Evolutionary conservation across 2,888 invertebrate genomes (phyloP).

Genomic region (Phrixothrix hirtus): DNA sequence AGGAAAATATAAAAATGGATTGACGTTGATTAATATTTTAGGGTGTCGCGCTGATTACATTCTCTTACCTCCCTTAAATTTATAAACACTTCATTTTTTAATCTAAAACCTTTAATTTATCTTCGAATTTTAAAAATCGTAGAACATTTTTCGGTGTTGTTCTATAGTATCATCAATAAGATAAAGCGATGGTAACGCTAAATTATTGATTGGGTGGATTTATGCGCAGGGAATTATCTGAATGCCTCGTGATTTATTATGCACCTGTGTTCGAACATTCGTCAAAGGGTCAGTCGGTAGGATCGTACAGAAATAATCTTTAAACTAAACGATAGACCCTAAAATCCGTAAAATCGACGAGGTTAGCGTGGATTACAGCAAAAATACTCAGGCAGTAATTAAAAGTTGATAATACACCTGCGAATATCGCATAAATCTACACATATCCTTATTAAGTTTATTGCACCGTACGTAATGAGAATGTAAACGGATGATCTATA

Average conservation of each 20-base stretch:
- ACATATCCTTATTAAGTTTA: conserved; percentile 8
- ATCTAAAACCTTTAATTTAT: too few species aligned
- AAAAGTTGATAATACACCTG: conserved; percentile 15
- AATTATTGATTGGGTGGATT: conserved; percentile 18
- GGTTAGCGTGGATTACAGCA: not conserved
- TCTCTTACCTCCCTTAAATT: too few species aligned
- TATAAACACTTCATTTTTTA: too few species aligned
- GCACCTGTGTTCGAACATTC: conserved; percentile 43
- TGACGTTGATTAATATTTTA: too few species aligned
- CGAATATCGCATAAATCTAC: conserved; percentile 7
- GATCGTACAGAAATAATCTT: conserved; percentile 38
- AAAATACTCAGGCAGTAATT: conserved; percentile 23
- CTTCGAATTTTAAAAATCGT: too few species aligned
- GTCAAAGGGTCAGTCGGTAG: conserved; percentile 38
- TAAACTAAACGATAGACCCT: conserved; percentile 14
- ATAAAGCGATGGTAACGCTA: conserved; percentile 5
- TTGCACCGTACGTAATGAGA: conserved; percentile 22
- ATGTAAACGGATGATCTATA: conserved; percentile 26
- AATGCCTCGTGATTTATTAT: conserved; percentile 42
- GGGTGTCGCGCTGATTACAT: too few species aligned
- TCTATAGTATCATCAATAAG: too few species aligned
- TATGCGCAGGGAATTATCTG: conserved; percentile 25
- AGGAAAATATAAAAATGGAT: too few species aligned
- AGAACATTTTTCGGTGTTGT: too few species aligned
- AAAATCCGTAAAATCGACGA: conserved; percentile 6